Evolutionary conservation across 2,888 invertebrate genomes (phyloP), one percentile per base, ranked within the genome.

Genomic region (Sphaeridia pumilis): DNA sequence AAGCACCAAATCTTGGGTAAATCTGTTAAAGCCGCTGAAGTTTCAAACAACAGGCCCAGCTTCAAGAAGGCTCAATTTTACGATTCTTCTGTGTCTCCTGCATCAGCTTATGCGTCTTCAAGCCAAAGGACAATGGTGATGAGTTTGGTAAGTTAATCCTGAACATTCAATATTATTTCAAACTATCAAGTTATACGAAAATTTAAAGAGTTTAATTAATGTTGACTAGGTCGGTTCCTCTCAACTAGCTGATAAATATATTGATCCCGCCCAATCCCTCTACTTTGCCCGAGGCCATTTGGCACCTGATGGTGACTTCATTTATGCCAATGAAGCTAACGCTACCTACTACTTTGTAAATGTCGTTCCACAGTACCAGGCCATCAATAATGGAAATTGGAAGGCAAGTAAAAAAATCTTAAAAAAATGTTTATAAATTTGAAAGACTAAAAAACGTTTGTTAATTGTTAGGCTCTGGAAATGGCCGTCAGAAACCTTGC

Each of bases 401-500:
- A 66, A 65, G 58, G 65, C 63, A 47, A 22, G 24, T 47, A n/a
- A 45, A 25, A 21, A 4, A 22, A 43, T 34, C 45, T 5, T 44
- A 12, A 24, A 44, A 44, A 44, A 44, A 12, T 25, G 14, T 17
- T 44, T 17, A n/a, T n/a, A n/a, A n/a, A 25, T 17, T 44, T 44
- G 14, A 25, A 10, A 44, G 17, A 10, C 14, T 44, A 12, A 20
- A 7, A n/a, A n/a, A n/a, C n/a, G n/a, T 5, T 44, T 44, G 21
- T 31, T 14, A 10, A 10, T n/a, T 35, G 3, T 26, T 12, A 60
- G 58, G 58, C 60, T 5, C 66, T 76, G 28, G 79, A 80, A 69
- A 62, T 63, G 2, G 69, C 70, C 49, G 70, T 76, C 5, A 70
- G 78, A 44, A 67, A 67, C 20, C 75, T 73, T 57, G 75, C 74